Base-by-base conservation (phyloP, 2,888 invertebrate genomes). In the Ennomos erosarius region DNA sequence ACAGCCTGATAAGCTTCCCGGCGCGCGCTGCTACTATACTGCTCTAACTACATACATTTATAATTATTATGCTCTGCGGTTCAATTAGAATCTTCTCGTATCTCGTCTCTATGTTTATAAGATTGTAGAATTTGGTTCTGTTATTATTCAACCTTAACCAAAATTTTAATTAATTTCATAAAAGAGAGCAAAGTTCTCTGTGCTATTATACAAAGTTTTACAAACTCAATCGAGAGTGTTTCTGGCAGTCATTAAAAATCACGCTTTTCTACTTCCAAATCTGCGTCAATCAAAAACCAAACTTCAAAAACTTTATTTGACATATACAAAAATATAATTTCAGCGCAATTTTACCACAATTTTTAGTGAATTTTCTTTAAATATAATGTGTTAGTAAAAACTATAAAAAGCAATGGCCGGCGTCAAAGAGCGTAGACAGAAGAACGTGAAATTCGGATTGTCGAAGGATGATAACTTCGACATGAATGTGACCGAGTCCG, bases 401-500 rank as follows among this genome's bases (percentile, higher is more conserved):
- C n/a, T 16, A 0, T 54, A 52, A 62, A 63, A 43, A 26, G 26
- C 26, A 26, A 87, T 87, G 86, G 76, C 78, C 39, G 60, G 68
- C 26, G 50, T 67, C 0, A 82, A 82, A 58, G 87, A 85, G 69
- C 79, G 85, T 53, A 81, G 78, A 46, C 81, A 82, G 65, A 89
- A 84, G 52, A 86, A 84, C 53, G 87, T 84, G 3, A 89, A 81
- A 61, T 89, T 90, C 38, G 89, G 88, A 1, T 38, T 90, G 8
- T 86, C 86, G 0, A 89, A 88, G 51, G 90, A 90, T 48, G 90
- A 88, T 47, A 81, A 74, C 42, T 84, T 71, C 11, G 81, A 82
- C 1, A 74, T 81, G 55, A 26, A 26, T 26, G 26, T 4, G 3
- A 6, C 26, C 26, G 86, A 83, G 52, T 69, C 65, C 1, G 37